These are phyloP conservation scores for Pseudomugil tenellus DNA, from an alignment of 2,797 vertebrate species.

Conservation along the genomic window DNA sequence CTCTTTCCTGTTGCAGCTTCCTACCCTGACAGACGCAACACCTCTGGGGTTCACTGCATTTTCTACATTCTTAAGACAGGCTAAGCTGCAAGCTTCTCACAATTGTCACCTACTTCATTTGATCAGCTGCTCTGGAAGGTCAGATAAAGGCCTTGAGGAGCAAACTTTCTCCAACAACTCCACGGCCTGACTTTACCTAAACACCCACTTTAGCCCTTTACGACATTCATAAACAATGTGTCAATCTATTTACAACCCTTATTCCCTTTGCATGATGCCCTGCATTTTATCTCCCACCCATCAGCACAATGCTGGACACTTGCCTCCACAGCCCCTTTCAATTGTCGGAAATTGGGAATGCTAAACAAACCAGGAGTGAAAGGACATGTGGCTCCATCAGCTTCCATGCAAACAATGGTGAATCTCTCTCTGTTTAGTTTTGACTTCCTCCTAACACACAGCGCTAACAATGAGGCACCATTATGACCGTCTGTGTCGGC, in stretches of 20 bases:
- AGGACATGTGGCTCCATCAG: slow-evolving; percentile 77
- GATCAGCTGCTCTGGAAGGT: slow-evolving; percentile 60
- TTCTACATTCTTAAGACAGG: slow-evolving; percentile 45
- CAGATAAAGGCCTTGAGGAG: slow-evolving; percentile 26
- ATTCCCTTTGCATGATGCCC: slow-evolving; percentile 54
- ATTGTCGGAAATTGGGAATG: slow-evolving; percentile 79
- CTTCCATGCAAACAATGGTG: slow-evolving; percentile 74
- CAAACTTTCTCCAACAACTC: slow-evolving; percentile 20
- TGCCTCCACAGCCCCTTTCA: slow-evolving; percentile 65
- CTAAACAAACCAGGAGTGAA: slow-evolving; percentile 74
- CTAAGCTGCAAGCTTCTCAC: slow-evolving; percentile 28
- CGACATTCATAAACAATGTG: slow-evolving; percentile 50
- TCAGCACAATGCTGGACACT: slow-evolving; percentile 77
- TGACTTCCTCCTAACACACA: slow-evolving; percentile 70
- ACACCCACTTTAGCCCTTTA: slow-evolving; percentile 14
- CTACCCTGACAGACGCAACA: slow-evolving; percentile 16
- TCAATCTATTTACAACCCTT: slow-evolving; percentile 56
- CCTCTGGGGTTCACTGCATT: slow-evolving; percentile 39
- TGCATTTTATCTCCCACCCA: slow-evolving; percentile 53
- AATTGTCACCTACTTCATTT: slow-evolving; percentile 27
- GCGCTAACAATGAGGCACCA: slow-evolving; percentile 66
- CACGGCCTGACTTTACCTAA: neutral
- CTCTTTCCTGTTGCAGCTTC: slow-evolving; percentile 10
- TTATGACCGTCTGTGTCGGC: slow-evolving; percentile 57
- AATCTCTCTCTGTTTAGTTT: slow-evolving; percentile 71